Percentiles rank a stretch among this genome's conserved stretches.
These are phyloP conservation scores for Acanthurus tractus DNA, from an alignment of 2,797 vertebrate species.

Conservation along the genomic window DNA sequence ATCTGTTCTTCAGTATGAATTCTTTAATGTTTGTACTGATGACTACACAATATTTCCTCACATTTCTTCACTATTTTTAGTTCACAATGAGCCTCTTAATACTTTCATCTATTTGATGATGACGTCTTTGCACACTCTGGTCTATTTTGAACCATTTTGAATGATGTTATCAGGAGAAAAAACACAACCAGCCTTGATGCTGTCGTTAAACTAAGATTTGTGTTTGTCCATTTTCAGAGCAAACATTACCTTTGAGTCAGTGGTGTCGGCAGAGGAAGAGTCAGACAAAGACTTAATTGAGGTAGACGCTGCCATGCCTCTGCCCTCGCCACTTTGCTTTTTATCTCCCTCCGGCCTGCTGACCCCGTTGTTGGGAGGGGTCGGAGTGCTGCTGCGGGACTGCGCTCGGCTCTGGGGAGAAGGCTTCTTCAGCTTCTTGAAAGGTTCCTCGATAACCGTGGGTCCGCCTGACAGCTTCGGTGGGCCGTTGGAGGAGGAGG, in stretches of 20 bases:
- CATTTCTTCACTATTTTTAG: not conserved
- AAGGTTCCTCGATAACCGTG: constrained; percentile 79
- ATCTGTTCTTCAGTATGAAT: not conserved
- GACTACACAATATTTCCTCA: not conserved
- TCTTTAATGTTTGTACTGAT: not conserved
- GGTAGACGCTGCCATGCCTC: constrained; percentile 84
- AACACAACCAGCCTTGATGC: too few species aligned
- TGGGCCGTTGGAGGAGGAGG: constrained; percentile 71
- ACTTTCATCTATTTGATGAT: not conserved
- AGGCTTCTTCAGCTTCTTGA: constrained; percentile 89
- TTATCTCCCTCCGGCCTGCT: constrained; percentile 71
- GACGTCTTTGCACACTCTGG: not conserved
- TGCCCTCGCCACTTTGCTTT: constrained; percentile 81
- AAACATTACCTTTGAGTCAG: constrained; percentile 83
- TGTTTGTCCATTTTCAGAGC: not conserved
- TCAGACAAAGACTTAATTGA: constrained; percentile 87
- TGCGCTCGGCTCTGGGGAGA: constrained; percentile 69
- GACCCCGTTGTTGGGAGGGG: constrained; percentile 70
- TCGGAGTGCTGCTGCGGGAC: constrained; percentile 77
- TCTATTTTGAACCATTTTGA: not conserved
- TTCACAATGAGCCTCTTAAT: not conserved
- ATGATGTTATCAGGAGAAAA: not conserved
- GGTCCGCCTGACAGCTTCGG: constrained; percentile 73
- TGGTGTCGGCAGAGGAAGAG: constrained; percentile 84
- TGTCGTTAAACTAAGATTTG: not conserved